Percentiles rank a stretch among this genome's conserved stretches.
Conservation (phyloP, 2,888 invertebrate genomes). For the Argynnis bischoffii region DNA sequence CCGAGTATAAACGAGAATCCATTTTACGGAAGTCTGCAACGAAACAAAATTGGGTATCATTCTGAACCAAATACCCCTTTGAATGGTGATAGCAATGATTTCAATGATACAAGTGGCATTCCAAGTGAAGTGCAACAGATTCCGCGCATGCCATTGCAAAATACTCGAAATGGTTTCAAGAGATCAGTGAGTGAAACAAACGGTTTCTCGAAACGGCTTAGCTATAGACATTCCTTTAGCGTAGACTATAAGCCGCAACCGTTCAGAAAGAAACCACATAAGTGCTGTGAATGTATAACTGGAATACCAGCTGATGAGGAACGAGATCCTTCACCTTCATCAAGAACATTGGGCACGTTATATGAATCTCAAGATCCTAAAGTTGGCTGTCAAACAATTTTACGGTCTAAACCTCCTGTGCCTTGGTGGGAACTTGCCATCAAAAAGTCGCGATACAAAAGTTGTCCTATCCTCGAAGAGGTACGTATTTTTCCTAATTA, state of each 20-base stretch:
- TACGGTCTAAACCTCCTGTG: constrained; percentile 86
- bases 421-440: constrained; percentile 96
- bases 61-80: constrained; percentile 79
- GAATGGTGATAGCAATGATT: constrained; percentile 58
- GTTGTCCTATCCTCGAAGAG: constrained; percentile 91
- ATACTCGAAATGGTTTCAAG: constrained; percentile 72
- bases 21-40: constrained; percentile 69
- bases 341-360: constrained; percentile 74
- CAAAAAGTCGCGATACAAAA: constrained; percentile 89
- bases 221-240: constrained; percentile 77
- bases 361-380: constrained; percentile 84
- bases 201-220: constrained; percentile 73
- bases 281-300: constrained; percentile 78
- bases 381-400: constrained; percentile 85
- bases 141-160: constrained; percentile 73
- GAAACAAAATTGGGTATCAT: constrained; percentile 74
- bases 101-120: constrained; percentile 60
- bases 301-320: constrained; percentile 71
- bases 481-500: constrained; percentile 53
- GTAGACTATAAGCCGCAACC: constrained; percentile 67
- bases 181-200: constrained; percentile 76
- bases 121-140: constrained; percentile 72
- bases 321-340: constrained; percentile 55
- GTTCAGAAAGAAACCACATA: constrained; percentile 66
- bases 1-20: constrained; percentile 59